Conservation (phyloP, 2,113 vertebrate genomes). For the Cephalopterus ornatus region DNA sequence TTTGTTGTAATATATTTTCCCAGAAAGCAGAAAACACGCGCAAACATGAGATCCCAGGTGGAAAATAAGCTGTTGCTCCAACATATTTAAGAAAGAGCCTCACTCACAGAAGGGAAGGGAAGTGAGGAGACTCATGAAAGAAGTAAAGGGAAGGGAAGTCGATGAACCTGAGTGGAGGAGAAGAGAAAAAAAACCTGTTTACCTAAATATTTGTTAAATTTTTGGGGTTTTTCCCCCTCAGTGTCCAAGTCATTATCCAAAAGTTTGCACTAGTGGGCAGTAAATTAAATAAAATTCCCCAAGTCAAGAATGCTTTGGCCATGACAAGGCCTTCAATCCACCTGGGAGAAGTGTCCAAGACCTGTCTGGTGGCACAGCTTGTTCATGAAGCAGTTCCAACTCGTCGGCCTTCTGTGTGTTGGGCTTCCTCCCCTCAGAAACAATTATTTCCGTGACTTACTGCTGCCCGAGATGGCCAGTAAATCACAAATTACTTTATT, state of each 20-base stretch:
- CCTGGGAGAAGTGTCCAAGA: neutral
- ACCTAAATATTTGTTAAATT: neutral
- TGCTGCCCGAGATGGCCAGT: neutral
- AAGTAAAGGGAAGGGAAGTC: neutral
- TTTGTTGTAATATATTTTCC: neutral
- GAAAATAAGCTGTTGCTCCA: neutral
- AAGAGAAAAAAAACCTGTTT: neutral
- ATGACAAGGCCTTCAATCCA: neutral
- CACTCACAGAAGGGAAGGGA: neutral
- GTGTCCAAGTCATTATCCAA: accelerated
- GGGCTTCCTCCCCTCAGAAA: neutral
- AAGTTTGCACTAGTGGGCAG: neutral
- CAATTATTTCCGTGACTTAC: neutral
- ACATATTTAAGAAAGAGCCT: neutral
- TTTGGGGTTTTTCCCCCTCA: neutral
- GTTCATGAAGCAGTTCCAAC: neutral
- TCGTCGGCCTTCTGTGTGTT: neutral
- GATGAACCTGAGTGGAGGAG: neutral
- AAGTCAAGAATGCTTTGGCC: neutral
- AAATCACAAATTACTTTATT: neutral
- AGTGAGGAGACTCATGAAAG: neutral
- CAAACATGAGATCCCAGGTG: neutral
- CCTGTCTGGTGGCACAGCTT: neutral
- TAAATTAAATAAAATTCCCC: neutral
- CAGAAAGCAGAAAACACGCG: neutral